These are phyloP conservation scores for Galerucella calmariensis DNA, from an alignment of 2,888 invertebrate genomes.

Conservation along the genomic window DNA sequence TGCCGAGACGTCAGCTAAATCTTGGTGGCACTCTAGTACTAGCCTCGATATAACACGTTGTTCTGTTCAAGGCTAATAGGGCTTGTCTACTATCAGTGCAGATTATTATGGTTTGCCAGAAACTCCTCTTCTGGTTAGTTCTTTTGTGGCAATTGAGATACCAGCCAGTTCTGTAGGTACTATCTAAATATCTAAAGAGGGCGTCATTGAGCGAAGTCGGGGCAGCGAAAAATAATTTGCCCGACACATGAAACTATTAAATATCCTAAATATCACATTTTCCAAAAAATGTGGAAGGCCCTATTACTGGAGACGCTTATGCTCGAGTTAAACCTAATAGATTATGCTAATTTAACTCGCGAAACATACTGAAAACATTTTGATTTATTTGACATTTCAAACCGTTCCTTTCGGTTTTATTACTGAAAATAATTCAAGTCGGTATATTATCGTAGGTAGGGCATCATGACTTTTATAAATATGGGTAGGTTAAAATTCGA, in stretches of 20 bases:
- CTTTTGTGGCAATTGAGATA: too few relatives aligned
- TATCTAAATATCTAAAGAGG: too few relatives aligned
- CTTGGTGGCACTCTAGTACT: too few relatives aligned
- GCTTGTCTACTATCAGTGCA: too few relatives aligned
- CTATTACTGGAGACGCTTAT: background rate
- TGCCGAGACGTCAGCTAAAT: too few relatives aligned
- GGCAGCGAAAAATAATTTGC: too few relatives aligned
- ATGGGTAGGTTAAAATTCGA: constrained; percentile 52
- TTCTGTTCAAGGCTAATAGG: too few relatives aligned
- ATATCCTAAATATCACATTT: background rate
- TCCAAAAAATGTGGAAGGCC: background rate
- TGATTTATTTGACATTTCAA: constrained; percentile 25
- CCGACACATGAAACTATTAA: background rate
- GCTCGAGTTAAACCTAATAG: background rate
- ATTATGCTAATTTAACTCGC: constrained; percentile 5
- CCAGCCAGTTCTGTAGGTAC: too few relatives aligned
- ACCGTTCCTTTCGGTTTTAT: constrained; percentile 21
- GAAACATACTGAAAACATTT: constrained; percentile 19
- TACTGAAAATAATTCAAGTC: constrained; percentile 17
- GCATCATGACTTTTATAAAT: constrained; percentile 54
- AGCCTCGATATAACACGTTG: too few relatives aligned
- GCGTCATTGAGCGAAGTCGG: too few relatives aligned
- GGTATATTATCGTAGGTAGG: constrained; percentile 36
- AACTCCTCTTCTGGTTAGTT: too few relatives aligned
- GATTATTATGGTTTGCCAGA: too few relatives aligned